phyloP scores from a whole-genome alignment of 2,113 vertebrate species.

The Okapia johnstoni region DNA sequence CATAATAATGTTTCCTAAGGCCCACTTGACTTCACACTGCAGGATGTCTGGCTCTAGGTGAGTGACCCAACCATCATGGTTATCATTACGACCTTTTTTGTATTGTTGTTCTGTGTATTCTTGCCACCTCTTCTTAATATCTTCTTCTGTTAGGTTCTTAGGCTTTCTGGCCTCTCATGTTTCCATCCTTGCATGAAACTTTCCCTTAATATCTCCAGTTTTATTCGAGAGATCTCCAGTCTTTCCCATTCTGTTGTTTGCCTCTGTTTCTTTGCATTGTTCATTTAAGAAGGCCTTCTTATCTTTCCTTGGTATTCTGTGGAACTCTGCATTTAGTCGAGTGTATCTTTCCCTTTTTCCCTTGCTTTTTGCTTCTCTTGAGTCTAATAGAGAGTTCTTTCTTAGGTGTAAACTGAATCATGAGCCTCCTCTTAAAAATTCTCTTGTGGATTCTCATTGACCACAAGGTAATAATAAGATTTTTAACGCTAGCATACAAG shows the following conservation, averaged over 20 bases:
- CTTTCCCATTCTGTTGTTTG: not conserved
- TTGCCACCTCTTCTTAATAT: not conserved
- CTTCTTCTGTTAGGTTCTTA: not conserved
- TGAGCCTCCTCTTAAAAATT: constrained; percentile 8
- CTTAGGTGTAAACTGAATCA: not conserved
- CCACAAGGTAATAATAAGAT: not conserved
- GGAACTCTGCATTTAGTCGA: not conserved
- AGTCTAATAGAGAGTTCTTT: not conserved
- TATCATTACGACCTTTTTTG: not conserved
- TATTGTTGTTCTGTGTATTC: not conserved
- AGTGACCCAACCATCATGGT: not conserved
- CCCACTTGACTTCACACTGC: not conserved
- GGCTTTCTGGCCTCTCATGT: not conserved
- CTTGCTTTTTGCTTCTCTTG: not conserved
- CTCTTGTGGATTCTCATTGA: not conserved
- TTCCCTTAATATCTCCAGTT: not conserved
- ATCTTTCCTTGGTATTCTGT: not conserved
- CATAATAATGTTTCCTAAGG: not conserved
- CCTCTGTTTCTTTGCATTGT: not conserved
- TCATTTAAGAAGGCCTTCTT: not conserved
- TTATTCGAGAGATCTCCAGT: not conserved
- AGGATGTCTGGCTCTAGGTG: not conserved
- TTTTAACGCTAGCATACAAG: not conserved
- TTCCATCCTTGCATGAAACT: not conserved
- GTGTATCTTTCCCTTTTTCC: not conserved